Evolutionary conservation across 2,888 invertebrate species (phyloP).

Genomic region (Hipparchia semele): DNA sequence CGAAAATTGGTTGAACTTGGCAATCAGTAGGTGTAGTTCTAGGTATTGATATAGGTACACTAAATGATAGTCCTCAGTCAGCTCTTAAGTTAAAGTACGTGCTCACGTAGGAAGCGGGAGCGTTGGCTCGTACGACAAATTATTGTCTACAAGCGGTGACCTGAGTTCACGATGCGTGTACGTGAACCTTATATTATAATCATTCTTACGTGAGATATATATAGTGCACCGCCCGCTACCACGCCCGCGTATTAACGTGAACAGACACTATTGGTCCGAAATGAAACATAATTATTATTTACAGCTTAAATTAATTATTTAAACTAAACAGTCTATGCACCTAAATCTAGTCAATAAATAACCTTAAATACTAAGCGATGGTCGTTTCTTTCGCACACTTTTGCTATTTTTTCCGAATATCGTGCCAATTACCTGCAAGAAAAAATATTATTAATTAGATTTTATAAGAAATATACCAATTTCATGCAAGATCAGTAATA

Average conservation of each 20-base stretch:
- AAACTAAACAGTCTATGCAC: slow-evolving; percentile 67
- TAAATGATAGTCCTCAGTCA: no score
- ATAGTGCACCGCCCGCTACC: background rate
- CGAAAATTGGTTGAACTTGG: no score
- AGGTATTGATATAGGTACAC: no score
- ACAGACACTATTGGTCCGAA: background rate
- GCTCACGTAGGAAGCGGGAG: background rate
- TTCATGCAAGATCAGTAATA: background rate
- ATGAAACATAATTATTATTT: background rate
- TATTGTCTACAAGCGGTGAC: background rate
- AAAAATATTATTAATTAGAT: slow-evolving; percentile 26
- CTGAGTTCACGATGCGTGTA: background rate
- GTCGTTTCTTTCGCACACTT: slow-evolving; percentile 89
- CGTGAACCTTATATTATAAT: background rate
- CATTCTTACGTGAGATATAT: background rate
- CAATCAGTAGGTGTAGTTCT: no score
- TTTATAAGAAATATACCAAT: background rate
- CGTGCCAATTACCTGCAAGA: slow-evolving; percentile 85
- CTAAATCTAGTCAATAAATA: slow-evolving; percentile 45
- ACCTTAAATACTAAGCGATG: slow-evolving; percentile 88
- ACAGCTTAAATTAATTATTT: slow-evolving; percentile 26
- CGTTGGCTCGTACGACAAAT: background rate
- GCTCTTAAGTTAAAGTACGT: no score
- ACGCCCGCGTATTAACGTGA: background rate
- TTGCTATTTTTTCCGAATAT: slow-evolving; percentile 91